Conservation (phyloP, 2,113 vertebrate species). For the Aleadryas rufinucha region DNA sequence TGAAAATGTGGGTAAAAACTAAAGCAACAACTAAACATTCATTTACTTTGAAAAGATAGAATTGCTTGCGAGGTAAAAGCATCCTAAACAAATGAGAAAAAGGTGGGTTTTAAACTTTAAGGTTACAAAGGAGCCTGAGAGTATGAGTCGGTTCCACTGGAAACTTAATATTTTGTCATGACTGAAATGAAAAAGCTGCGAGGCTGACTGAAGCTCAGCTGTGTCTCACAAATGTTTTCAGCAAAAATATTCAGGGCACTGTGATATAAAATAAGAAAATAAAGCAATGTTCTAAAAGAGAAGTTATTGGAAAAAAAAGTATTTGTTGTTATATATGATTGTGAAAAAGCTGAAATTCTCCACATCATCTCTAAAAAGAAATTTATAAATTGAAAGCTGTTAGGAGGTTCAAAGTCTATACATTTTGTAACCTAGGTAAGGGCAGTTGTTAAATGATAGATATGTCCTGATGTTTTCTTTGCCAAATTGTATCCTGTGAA, state of each 20-base stretch:
- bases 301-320: neutral
- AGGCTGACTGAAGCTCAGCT: neutral
- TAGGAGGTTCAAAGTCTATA: neutral
- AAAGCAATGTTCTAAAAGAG: neutral
- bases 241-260: neutral
- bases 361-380: neutral
- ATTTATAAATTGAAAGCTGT: neutral
- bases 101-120: neutral
- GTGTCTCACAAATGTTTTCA: neutral
- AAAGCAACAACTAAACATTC: neutral
- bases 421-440: neutral
- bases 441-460: neutral
- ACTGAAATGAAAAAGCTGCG: neutral
- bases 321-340: neutral
- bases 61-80: neutral
- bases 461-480: neutral
- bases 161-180: neutral
- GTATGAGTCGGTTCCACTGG: neutral
- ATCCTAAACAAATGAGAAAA: neutral
- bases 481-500: neutral
- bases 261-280: neutral
- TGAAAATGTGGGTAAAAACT: neutral
- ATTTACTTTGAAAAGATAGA: neutral
- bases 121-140: neutral
- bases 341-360: neutral